phyloP scores from a whole-genome alignment of 2,113 vertebrate species.

The Gila orcuttii region DNA sequence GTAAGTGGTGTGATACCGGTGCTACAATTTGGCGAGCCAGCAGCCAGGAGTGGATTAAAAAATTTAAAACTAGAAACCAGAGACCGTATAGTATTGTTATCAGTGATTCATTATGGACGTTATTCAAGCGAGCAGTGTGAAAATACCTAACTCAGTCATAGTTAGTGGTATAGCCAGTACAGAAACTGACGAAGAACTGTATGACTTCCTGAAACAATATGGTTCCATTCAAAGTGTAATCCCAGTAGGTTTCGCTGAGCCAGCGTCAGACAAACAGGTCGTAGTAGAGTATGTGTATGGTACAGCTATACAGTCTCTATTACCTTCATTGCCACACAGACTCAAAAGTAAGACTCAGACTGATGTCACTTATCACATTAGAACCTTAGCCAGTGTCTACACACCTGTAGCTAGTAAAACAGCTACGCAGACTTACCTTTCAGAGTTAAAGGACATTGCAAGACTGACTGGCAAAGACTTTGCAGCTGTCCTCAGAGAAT shows the following conservation, averaged over 20 bases:
- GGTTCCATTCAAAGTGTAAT: too few relatives aligned
- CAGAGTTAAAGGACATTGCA: constrained; percentile 40
- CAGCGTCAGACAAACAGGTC: too few relatives aligned
- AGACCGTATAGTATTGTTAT: not conserved
- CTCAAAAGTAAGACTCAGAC: too few relatives aligned
- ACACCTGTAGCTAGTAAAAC: too few relatives aligned
- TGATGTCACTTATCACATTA: too few relatives aligned
- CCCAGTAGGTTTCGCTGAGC: too few relatives aligned
- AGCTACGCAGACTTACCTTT: too few relatives aligned
- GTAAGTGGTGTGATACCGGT: not conserved
- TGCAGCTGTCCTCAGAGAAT: constrained; percentile 39
- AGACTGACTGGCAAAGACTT: constrained; percentile 41
- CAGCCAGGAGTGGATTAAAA: not conserved
- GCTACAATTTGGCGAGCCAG: not conserved
- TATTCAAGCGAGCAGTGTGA: constrained; percentile 25
- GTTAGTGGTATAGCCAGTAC: constrained; percentile 41
- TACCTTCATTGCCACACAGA: too few relatives aligned
- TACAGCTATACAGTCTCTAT: constrained; percentile 41
- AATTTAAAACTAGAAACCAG: not conserved
- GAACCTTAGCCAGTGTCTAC: too few relatives aligned
- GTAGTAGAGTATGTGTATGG: too few relatives aligned
- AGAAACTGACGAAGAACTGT: constrained; percentile 44
- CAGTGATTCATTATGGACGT: constrained; percentile 34
- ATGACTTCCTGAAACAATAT: too few relatives aligned
- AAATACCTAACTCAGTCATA: constrained; percentile 39